These are phyloP conservation scores for Eubucco bourcierii DNA, from an alignment of 2,113 vertebrate species.

Conservation along the genomic window DNA sequence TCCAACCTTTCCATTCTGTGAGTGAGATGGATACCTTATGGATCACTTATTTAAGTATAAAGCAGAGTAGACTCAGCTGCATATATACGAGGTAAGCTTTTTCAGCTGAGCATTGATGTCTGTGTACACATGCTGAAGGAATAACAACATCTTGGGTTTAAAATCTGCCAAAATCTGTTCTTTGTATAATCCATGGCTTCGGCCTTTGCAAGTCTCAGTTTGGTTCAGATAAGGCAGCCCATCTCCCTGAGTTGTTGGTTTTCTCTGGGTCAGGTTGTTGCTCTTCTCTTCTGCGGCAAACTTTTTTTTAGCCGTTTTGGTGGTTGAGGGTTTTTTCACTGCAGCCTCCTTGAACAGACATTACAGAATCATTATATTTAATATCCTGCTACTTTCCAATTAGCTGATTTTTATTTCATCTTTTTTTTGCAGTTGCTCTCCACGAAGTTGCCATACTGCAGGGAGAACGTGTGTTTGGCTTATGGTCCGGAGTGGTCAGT, in stretches of 20 bases:
- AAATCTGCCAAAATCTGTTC: not conserved
- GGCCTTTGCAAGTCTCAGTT: not conserved
- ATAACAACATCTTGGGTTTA: not conserved
- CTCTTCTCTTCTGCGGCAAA: not conserved
- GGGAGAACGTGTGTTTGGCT: conserved; percentile 96
- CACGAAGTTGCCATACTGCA: conserved; percentile 94
- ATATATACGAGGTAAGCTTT: not conserved
- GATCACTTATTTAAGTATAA: not conserved
- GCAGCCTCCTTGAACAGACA: not conserved
- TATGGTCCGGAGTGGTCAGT: conserved; percentile 98
- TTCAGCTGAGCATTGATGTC: not conserved
- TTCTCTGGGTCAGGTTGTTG: not conserved
- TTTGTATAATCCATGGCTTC: not conserved
- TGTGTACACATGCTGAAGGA: not conserved
- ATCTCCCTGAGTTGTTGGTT: not conserved
- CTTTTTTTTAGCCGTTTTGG: not conserved
- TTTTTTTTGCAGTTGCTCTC: conserved; percentile 85
- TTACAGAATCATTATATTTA: not conserved
- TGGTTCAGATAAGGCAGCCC: not conserved
- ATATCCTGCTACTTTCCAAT: not conserved
- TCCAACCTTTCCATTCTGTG: too few species aligned
- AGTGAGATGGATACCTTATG: not conserved
- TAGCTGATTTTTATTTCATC: not conserved
- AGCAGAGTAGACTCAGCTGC: not conserved
- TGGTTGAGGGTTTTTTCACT: not conserved